Evolutionary conservation across 2,888 invertebrate genomes (phyloP).

Genomic region (Helobdella robusta): DNA sequence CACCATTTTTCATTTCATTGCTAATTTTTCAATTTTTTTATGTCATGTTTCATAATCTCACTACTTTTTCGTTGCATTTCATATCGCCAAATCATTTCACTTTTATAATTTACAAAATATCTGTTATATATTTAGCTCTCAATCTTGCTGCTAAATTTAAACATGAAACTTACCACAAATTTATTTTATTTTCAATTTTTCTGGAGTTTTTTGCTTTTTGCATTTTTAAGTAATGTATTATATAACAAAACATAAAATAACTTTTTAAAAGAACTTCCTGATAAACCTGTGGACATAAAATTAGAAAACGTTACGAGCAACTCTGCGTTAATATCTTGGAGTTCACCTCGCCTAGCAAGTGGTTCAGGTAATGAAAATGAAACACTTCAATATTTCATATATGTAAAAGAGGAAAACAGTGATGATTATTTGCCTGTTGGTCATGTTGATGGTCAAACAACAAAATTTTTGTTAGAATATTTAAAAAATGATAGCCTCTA

Average conservation of each 20-base stretch:
- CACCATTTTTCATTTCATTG: too few relatives aligned
- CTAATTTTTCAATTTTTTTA: too few relatives aligned
- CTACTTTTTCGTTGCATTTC: too few relatives aligned
- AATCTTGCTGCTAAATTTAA: background rate
- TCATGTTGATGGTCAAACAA: constrained; percentile 25
- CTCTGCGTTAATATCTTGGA: constrained; percentile 25
- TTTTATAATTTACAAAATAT: background rate
- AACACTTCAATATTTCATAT: constrained; percentile 27
- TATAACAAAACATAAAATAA: background rate
- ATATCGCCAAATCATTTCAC: too few relatives aligned
- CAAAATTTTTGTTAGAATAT: constrained; percentile 21
- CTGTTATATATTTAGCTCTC: background rate
- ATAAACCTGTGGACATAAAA: constrained; percentile 22
- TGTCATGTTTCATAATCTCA: too few relatives aligned
- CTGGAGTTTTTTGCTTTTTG: background rate
- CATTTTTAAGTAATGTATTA: background rate
- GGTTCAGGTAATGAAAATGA: too few relatives aligned
- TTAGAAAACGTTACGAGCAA: constrained; percentile 16
- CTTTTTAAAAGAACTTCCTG: constrained; percentile 19
- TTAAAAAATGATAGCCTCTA: constrained; percentile 50
- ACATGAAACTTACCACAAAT: background rate
- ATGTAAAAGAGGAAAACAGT: constrained; percentile 23
- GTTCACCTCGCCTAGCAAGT: background rate
- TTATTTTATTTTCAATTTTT: background rate
- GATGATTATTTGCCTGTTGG: constrained; percentile 25